Evolutionary conservation across 2,888 invertebrate genomes (phyloP).

Genomic region (Acholoe squamosa): DNA sequence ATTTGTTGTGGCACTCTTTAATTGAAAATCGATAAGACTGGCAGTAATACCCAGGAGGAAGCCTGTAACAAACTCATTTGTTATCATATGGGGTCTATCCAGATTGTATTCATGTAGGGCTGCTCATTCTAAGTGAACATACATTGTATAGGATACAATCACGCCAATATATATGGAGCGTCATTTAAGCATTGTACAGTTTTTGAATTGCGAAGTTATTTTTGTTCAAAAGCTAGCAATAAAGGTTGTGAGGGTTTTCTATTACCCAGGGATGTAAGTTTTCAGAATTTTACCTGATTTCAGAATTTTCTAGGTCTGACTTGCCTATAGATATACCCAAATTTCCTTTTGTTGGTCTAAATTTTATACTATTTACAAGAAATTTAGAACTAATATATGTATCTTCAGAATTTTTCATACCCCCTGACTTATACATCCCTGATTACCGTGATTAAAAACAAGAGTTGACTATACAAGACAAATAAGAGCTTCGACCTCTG

Average conservation of each 20-base stretch:
- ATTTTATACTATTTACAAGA: no score
- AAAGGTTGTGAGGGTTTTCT: neutral
- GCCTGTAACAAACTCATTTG: neutral
- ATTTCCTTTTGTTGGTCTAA: no score
- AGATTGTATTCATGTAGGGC: no score
- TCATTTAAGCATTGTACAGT: neutral
- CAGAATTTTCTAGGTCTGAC: no score
- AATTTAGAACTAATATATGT: no score
- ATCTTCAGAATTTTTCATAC: no score
- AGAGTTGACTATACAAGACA: no score
- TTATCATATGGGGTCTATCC: neutral
- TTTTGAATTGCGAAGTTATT: neutral
- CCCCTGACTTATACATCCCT: no score
- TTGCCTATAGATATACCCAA: no score
- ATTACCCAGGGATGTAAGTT: neutral
- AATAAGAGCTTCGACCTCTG: no score
- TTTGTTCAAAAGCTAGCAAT: neutral
- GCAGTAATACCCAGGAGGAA: neutral
- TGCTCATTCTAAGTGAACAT: neutral
- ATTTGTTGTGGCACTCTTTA: neutral
- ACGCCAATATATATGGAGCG: neutral
- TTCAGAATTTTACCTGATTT: no score
- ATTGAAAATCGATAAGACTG: conserved; percentile 19
- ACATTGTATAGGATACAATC: neutral
- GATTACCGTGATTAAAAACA: no score